Evolutionary conservation across 2,113 vertebrate species (phyloP).

Genomic region (Illadopsis cleaveri): DNA sequence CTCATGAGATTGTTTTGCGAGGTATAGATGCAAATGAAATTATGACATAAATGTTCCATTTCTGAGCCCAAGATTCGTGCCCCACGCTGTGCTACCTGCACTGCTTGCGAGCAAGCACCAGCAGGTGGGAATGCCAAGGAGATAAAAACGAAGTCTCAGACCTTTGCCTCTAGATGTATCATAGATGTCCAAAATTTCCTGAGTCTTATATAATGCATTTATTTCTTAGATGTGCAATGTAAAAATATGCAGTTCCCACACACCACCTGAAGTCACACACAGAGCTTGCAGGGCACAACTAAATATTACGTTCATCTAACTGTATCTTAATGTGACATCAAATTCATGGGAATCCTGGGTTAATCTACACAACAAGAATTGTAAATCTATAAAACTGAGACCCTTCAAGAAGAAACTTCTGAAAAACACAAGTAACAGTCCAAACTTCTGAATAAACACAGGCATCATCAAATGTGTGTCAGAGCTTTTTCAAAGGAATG

Average conservation of each 20-base stretch:
- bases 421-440: not conserved
- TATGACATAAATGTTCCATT: not conserved
- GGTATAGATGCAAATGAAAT: not conserved
- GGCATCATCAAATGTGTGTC: not conserved
- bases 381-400: not conserved
- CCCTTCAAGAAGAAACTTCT: not conserved
- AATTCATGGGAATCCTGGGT: not conserved
- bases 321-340: not conserved
- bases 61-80: not conserved
- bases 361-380: not conserved
- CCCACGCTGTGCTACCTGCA: not conserved
- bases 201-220: not conserved
- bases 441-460: conserved; percentile 7
- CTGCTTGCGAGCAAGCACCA: not conserved
- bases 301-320: not conserved
- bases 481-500: not conserved
- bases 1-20: not conserved
- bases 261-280: not conserved
- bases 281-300: not conserved
- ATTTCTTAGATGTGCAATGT: not conserved
- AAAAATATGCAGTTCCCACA: not conserved
- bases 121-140: not conserved
- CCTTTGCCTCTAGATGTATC: not conserved
- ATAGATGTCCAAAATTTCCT: not conserved
- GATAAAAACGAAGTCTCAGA: not conserved